Evolutionary conservation across 2,888 invertebrate species (phyloP).

Genomic region (Folsomia candida): DNA sequence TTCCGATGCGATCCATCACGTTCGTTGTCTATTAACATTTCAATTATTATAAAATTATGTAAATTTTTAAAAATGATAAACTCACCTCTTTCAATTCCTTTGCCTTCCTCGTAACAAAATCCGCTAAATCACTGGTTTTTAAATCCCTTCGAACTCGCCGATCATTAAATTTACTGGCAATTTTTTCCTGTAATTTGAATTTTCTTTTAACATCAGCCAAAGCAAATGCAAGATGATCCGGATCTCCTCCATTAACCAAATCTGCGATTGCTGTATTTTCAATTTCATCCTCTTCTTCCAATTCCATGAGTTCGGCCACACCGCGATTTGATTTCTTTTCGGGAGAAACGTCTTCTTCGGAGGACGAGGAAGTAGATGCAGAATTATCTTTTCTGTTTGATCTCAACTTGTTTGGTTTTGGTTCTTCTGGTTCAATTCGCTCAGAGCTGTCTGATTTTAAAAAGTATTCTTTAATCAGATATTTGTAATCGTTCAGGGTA

Average conservation of each 20-base stretch:
- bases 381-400: too few species aligned
- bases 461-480: conserved; percentile 29
- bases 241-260: conserved; percentile 29
- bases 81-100: conserved; percentile 23
- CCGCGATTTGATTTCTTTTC: conserved; percentile 9
- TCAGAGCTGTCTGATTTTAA: background rate
- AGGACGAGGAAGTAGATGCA: background rate
- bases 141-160: background rate
- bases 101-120: conserved; percentile 25
- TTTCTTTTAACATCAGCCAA: conserved; percentile 25
- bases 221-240: conserved; percentile 25
- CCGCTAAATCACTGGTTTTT: too few species aligned
- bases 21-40: too few species aligned
- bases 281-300: conserved; percentile 27
- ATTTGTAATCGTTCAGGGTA: conserved; percentile 33
- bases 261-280: conserved; percentile 29
- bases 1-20: conserved; percentile 22
- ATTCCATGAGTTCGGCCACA: conserved; percentile 21
- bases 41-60: too few species aligned
- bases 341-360: background rate
- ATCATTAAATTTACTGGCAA: background rate
- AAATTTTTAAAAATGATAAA: too few species aligned
- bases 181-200: background rate
- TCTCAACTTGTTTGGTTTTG: too few species aligned
- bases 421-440: background rate